Conservation (phyloP, 1,140 invertebrate species). For the Goniozus legneri region DNA sequence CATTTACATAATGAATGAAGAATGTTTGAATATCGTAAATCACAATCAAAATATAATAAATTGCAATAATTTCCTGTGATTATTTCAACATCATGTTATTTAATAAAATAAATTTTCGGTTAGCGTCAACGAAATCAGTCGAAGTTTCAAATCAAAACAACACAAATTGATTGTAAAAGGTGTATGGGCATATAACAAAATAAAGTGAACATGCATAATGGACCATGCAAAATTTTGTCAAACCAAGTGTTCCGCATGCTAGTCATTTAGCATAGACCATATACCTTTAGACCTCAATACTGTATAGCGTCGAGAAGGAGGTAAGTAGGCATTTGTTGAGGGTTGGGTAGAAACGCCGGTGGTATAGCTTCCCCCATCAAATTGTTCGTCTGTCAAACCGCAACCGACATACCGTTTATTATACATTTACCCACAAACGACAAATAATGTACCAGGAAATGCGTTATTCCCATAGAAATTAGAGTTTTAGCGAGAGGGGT, state of each 20-base stretch:
- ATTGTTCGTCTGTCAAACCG: constrained; percentile 55
- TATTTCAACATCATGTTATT: too few relatives aligned
- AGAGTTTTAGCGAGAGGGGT: not conserved
- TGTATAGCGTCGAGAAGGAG: constrained; percentile 56
- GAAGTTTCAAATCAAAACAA: too few relatives aligned
- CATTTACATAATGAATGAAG: too few relatives aligned
- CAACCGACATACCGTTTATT: constrained; percentile 40
- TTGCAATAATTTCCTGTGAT: too few relatives aligned
- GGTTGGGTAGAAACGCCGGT: constrained; percentile 54
- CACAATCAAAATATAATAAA: too few relatives aligned
- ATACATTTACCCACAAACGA: constrained; percentile 17
- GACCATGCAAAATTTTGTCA: constrained; percentile 16
- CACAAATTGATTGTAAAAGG: too few relatives aligned
- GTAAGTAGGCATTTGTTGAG: constrained; percentile 56
- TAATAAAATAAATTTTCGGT: too few relatives aligned
- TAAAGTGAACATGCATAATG: constrained; percentile 20
- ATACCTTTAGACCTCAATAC: constrained; percentile 57
- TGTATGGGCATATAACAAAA: too few relatives aligned
- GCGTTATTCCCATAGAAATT: not conserved
- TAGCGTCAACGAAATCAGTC: too few relatives aligned
- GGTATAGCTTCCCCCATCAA: constrained; percentile 55
- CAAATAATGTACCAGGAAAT: constrained; percentile 15
- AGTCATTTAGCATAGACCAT: constrained; percentile 38
- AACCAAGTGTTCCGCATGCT: constrained; percentile 31
- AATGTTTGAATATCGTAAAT: too few relatives aligned